Percentiles rank a stretch among this genome's conserved stretches.
Evolutionary conservation across 1,140 invertebrate genomes (phyloP).

Genomic region (Solen grandis): DNA sequence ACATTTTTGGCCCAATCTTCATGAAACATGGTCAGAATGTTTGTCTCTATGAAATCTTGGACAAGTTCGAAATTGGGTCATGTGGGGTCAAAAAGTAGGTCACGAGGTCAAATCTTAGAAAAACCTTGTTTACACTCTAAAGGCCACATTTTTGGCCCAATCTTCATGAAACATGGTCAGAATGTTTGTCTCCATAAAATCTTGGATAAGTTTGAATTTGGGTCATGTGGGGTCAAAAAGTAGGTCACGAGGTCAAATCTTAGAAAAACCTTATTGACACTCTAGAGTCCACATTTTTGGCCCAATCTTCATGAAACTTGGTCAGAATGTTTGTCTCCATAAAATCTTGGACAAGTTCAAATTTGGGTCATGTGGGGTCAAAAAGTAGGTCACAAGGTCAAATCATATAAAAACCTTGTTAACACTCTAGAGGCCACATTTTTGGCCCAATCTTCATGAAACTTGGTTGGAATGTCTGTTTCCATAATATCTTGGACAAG

Average conservation of each 20-base stretch:
- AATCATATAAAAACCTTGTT: not conserved
- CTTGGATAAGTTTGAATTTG: not conserved
- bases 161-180: not conserved
- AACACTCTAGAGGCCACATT: not conserved
- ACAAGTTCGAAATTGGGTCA: not conserved
- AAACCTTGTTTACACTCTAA: not conserved
- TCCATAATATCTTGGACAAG: too few species aligned
- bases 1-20: not conserved
- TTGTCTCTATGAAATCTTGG: not conserved
- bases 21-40: not conserved
- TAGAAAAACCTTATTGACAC: not conserved
- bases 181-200: not conserved
- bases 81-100: not conserved
- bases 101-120: not conserved
- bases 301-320: not conserved
- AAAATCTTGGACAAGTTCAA: not conserved
- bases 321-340: not conserved
- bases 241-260: not conserved
- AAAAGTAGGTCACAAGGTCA: not conserved
- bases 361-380: not conserved
- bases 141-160: not conserved
- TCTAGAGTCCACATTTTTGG: not conserved
- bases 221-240: not conserved
- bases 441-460: not conserved
- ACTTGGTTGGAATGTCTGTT: too few species aligned